Evolutionary conservation across 2,113 vertebrate genomes (phyloP).

Genomic region (Solea senegalensis): DNA sequence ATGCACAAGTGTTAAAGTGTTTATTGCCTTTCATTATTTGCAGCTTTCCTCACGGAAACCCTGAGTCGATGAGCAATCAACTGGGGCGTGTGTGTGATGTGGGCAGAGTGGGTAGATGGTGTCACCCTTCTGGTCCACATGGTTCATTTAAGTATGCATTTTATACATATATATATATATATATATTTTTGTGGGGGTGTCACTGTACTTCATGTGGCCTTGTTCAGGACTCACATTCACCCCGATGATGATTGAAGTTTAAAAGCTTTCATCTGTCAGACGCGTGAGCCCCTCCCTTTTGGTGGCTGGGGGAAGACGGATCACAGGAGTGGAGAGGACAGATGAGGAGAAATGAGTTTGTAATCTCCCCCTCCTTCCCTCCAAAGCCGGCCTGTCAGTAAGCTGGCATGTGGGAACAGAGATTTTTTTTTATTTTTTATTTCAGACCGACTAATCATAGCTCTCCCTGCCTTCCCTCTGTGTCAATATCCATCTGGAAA

Average conservation of each 20-base stretch:
- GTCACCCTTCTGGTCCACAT: slow-evolving; percentile 45
- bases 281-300: slow-evolving; percentile 6
- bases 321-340: slow-evolving; percentile 29
- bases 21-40: slow-evolving; percentile 50
- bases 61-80: slow-evolving; percentile 27
- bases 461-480: slow-evolving; percentile 23
- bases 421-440: slow-evolving; percentile 35
- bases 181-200: neutral
- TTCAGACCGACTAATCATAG: slow-evolving; percentile 59
- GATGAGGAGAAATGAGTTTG: slow-evolving; percentile 58
- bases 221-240: slow-evolving; percentile 3
- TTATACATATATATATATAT: neutral
- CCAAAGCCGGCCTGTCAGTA: slow-evolving; percentile 58
- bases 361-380: slow-evolving; percentile 50
- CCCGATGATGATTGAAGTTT: slow-evolving; percentile 44
- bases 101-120: slow-evolving; percentile 37
- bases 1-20: slow-evolving; percentile 52
- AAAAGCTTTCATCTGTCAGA: slow-evolving; percentile 53
- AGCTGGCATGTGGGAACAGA: slow-evolving; percentile 44
- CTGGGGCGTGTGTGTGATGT: slow-evolving; percentile 40
- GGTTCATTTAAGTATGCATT: slow-evolving; percentile 48
- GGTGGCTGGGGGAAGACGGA: neutral
- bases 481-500: slow-evolving; percentile 66
- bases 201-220: neutral
- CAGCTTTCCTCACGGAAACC: slow-evolving; percentile 51